phyloP scores from a whole-genome alignment of 2,797 vertebrate genomes.

The Lithobates sylvaticus region DNA sequence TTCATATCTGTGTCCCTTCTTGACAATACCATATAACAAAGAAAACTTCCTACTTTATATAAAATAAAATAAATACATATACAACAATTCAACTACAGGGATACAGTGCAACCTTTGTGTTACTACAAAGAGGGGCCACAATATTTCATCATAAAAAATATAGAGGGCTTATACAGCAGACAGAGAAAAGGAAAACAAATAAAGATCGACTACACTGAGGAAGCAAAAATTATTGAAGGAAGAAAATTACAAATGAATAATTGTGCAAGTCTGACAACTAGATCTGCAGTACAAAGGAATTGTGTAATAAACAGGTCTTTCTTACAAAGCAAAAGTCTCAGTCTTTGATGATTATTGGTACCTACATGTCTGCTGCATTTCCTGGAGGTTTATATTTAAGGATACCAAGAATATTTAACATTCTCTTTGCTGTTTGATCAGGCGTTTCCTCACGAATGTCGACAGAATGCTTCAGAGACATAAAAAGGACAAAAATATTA shows the following conservation, averaged over 20 bases:
- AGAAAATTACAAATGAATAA: background rate
- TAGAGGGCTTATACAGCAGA: too few species aligned
- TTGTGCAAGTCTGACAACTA: background rate
- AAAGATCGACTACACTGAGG: background rate
- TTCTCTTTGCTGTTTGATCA: constrained; percentile 93
- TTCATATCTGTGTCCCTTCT: too few species aligned
- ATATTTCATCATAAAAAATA: too few species aligned
- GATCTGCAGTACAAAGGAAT: background rate
- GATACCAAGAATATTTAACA: constrained; percentile 88
- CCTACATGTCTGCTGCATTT: constrained; percentile 87
- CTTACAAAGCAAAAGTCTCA: background rate
- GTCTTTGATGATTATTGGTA: constrained; percentile 57
- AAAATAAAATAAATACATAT: too few species aligned
- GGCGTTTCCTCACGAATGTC: constrained; percentile 96
- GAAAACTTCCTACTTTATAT: too few species aligned
- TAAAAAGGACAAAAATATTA: constrained; percentile 57
- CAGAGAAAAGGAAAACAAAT: too few species aligned
- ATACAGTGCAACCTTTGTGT: too few species aligned
- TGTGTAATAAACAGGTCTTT: background rate
- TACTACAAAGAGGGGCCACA: too few species aligned
- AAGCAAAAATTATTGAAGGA: background rate
- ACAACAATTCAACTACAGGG: too few species aligned
- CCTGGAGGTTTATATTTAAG: constrained; percentile 94
- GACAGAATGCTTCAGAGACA: constrained; percentile 84
- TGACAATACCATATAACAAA: too few species aligned